Percentiles rank a stretch among this genome's conserved stretches.
Conservation (phyloP, 92 coral and sea anemone species). For the Anthopleura xanthogrammica region DNA sequence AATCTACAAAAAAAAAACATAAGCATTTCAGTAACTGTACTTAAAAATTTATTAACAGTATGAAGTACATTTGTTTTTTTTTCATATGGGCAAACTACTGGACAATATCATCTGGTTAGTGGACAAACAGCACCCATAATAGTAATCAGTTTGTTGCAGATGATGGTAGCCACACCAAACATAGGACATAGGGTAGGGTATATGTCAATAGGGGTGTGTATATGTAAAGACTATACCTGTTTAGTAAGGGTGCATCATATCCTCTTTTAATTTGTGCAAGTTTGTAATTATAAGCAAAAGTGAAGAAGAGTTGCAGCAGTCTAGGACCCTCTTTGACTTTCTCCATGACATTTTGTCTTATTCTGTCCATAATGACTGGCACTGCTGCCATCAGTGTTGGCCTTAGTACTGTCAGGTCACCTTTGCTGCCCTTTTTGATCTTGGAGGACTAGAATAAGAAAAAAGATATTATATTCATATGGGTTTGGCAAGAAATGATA, state of each 20-base stretch:
- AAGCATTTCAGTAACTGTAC: background rate
- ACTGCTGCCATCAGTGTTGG: slow-evolving; percentile 98
- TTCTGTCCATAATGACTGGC: slow-evolving; percentile 96
- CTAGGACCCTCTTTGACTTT: slow-evolving; percentile 93
- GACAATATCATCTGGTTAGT: no score
- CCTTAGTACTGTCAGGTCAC: slow-evolving; percentile 83
- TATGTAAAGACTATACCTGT: slow-evolving; percentile 57
- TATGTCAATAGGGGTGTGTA: background rate
- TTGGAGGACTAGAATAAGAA: slow-evolving; percentile 72
- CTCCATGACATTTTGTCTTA: slow-evolving; percentile 90
- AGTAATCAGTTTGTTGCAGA: no score
- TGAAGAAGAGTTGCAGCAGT: slow-evolving; percentile 79
- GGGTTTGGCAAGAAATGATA: no score
- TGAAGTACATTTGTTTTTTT: no score
- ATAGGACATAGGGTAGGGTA: background rate
- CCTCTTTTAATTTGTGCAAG: slow-evolving; percentile 87
- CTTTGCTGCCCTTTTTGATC: slow-evolving; percentile 95
- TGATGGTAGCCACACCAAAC: no score
- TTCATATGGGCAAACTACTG: no score
- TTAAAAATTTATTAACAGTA: no score
- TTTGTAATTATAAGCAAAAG: slow-evolving; percentile 94
- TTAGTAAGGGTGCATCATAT: slow-evolving; percentile 90
- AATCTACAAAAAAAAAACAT: slow-evolving; percentile 46
- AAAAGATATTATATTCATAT: no score
- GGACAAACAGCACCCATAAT: no score